Evolutionary conservation across 1,140 invertebrate genomes (phyloP), one percentile per base, ranked within the genome.

Genomic region (Eumeta japonica): DNA sequence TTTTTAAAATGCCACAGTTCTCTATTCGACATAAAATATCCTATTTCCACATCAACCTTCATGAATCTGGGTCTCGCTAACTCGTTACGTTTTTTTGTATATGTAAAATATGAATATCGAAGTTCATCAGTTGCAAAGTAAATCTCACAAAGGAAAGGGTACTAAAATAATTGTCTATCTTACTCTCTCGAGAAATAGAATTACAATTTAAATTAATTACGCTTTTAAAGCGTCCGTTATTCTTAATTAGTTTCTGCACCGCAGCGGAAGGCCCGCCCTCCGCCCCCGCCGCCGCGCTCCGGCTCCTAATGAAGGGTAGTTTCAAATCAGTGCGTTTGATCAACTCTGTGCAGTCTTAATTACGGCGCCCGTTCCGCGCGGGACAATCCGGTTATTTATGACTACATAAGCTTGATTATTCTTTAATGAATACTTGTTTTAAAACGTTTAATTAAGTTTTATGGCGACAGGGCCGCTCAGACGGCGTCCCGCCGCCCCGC

Each of bases 401-500:
- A 72, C 71, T 74, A 77, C 73, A 77, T 75, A 75, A 76, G 70
- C 67, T 76, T 73, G 70, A 77, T 77, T 77, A 77, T 77, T 77
- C 71, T 75, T 77, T 76, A 77, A 77, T 76, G 67, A 77, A 75
- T 75, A 73, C 72, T 75, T 75, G 75, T 77, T 77, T 77, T 75
- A 75, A 77, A 75, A 75, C 67, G 75, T 75, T 77, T 76, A 77
- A 77, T 77, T 76, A 77, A 77, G 75, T 77, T 77, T 77, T 77
- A 76, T 77, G 70, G 71, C 66, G 71, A 76, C 75, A 73, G 70
- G 62, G 55, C 62, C 60, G 66, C 55, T 65, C 62, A 62, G 72
- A 72, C 54, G 54, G 50, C 50, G 68, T 72, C 72, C 65, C 68
- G 67, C 57, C 65, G 65, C 62, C 64, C 53, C 61, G 68, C 60